Base-by-base conservation (phyloP, 2,113 vertebrate genomes). In the Platysternon megacephalum region DNA sequence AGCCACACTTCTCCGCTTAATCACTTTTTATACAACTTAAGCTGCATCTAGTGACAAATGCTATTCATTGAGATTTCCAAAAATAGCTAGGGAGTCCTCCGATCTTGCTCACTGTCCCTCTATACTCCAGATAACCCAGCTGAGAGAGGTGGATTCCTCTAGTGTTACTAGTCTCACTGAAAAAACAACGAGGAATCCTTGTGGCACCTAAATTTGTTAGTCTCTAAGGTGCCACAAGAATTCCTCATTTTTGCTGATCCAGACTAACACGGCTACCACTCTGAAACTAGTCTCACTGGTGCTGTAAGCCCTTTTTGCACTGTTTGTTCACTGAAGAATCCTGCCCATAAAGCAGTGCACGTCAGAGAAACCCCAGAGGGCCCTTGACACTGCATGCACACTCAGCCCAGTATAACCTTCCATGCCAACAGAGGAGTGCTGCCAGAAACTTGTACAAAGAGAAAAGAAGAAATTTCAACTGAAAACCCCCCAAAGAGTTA, bases 51-150 rank as follows among this genome's bases (percentile, higher is more conserved):
- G 93, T 86, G 91, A 97, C 90, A 97, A 97, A 93, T 91, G 88
- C 96, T 96, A 96, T 95, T 97, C 21, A 26, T 26, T 44, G 11
- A 26, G 39, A 76, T 76, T 44, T 76, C 39, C 39, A 76, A 44
- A 76, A 96, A 97, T 95, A 97, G 93, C 79, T 84, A 96, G 91
- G 93, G 96, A 94, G 94, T 97, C 94, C 93, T 94, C 51, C 82
- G 84, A 87, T 24, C 92, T 90, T 89, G 83, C 95, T 97, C 93
- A 81, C 52, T 95, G 84, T 52, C 58, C 58, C 96, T 96, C 88
- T n/a, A 19, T 19, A n/a, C 11, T 93, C 83, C 94, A 96, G 95
- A 96, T 93, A 97, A 94, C 96, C 95, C 89, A 94, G 93, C 93
- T 95, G 89, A 81, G 91, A 35, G 93, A 96, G 95, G 96, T 94